Conservation (phyloP, 2,797 vertebrate species). For the Loriculus beryllinus region DNA sequence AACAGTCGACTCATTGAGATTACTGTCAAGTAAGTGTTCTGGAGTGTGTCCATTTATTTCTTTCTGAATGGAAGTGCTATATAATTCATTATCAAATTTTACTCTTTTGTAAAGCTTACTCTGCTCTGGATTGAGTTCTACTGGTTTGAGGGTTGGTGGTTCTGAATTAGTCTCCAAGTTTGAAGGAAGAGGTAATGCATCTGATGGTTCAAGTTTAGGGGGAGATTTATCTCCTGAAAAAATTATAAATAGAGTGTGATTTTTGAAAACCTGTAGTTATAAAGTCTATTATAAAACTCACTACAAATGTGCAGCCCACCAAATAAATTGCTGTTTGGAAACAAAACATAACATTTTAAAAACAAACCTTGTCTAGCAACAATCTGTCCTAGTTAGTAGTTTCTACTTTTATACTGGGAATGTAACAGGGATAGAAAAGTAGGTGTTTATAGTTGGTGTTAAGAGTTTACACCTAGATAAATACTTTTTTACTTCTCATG, state of each 20-base stretch:
- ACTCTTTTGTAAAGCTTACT: slow-evolving; percentile 81
- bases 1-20: slow-evolving; percentile 87
- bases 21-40: slow-evolving; percentile 83
- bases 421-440: slow-evolving; percentile 27
- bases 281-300: slow-evolving; percentile 80
- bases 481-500: slow-evolving; percentile 42
- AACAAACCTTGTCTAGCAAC: slow-evolving; percentile 65
- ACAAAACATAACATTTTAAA: slow-evolving; percentile 73
- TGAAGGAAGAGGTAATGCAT: slow-evolving; percentile 90
- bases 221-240: slow-evolving; percentile 96
- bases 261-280: slow-evolving; percentile 82
- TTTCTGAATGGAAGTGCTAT: slow-evolving; percentile 83
- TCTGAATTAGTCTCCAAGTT: slow-evolving; percentile 89
- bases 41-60: slow-evolving; percentile 84
- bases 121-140: slow-evolving; percentile 86
- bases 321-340: slow-evolving; percentile 72
- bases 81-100: slow-evolving; percentile 83
- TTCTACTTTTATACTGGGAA: slow-evolving; percentile 58
- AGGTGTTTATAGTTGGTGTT: slow-evolving; percentile 25
- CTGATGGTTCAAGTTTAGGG: slow-evolving; percentile 95
- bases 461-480: slow-evolving; percentile 35
- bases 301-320: slow-evolving; percentile 80
- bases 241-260: slow-evolving; percentile 86
- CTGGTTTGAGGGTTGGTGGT: slow-evolving; percentile 94
- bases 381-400: slow-evolving; percentile 68